A percentile compares a stretch with the other conserved stretches of the same genome.
Evolutionary conservation across 1,140 invertebrate genomes (phyloP).

Genomic region (Pogonognathellus flavescens): DNA sequence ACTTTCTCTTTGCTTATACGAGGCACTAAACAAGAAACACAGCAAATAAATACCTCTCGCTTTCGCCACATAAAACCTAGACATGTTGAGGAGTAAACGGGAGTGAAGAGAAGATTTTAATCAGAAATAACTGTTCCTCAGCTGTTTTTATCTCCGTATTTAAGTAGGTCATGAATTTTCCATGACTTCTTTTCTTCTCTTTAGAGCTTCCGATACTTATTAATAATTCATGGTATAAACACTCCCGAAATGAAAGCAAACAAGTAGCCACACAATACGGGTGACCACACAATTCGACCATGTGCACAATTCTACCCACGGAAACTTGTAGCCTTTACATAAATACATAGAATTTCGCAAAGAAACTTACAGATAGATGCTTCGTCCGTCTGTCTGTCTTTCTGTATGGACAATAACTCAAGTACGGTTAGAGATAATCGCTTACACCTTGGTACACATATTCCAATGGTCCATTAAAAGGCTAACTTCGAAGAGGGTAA

Average conservation of each 20-base stretch:
- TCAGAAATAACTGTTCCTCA: background rate
- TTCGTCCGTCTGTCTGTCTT: too few species aligned
- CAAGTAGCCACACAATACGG: background rate
- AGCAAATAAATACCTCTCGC: constrained; percentile 19
- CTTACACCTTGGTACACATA: too few species aligned
- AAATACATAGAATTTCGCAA: too few species aligned
- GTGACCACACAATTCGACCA: too few species aligned
- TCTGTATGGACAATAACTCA: too few species aligned
- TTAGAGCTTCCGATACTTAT: constrained; percentile 2
- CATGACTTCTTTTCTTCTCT: background rate
- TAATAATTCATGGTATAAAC: constrained; percentile 10
- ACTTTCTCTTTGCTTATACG: background rate
- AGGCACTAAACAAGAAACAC: constrained; percentile 18
- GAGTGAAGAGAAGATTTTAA: constrained; percentile 9
- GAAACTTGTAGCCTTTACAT: too few species aligned
- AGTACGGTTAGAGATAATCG: too few species aligned
- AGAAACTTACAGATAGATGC: too few species aligned
- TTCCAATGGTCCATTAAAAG: too few species aligned
- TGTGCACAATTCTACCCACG: too few species aligned
- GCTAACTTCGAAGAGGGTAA: too few species aligned
- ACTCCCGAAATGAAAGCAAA: constrained; percentile 10
- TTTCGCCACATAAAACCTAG: background rate
- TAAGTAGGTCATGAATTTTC: constrained; percentile 11
- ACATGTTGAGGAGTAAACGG: background rate
- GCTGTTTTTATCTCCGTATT: constrained; percentile 28